Evolutionary conservation across 2,888 invertebrate genomes (phyloP).

Genomic region (Melipona bicolor): DNA sequence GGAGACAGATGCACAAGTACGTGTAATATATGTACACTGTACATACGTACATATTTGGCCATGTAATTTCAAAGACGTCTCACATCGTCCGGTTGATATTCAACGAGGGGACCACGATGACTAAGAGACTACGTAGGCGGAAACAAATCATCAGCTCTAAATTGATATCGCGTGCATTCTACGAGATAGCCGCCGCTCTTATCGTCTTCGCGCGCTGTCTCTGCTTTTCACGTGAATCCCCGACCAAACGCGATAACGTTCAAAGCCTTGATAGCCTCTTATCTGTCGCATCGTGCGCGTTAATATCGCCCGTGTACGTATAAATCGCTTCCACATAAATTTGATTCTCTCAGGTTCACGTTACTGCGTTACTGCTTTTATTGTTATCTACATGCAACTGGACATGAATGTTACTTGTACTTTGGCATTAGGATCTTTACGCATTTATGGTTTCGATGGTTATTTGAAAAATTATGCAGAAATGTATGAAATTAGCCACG

Average conservation of each 20-base stretch:
- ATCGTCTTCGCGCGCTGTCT: conserved; percentile 37
- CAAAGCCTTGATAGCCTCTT: background rate
- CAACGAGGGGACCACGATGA: conserved; percentile 55
- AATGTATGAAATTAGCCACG: no score
- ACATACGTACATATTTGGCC: no score
- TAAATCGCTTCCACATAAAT: background rate
- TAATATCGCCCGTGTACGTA: no score
- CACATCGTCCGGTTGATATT: conserved; percentile 27
- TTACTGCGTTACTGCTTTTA: no score
- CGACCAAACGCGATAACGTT: background rate
- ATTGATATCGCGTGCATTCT: conserved; percentile 66
- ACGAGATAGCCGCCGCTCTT: conserved; percentile 43
- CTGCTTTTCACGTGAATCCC: conserved; percentile 12
- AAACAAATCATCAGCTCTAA: conserved; percentile 68
- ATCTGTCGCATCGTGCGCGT: background rate
- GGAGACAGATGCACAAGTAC: background rate
- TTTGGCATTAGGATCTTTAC: no score
- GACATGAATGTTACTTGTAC: no score
- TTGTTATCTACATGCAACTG: no score
- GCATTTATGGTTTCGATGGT: no score
- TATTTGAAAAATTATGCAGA: no score
- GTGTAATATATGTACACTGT: background rate
- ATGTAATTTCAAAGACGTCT: background rate
- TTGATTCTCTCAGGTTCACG: background rate
- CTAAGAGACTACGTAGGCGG: conserved; percentile 65